Evolutionary conservation across 1,140 invertebrate species (phyloP), one percentile per base, ranked within the genome.

Genomic region (Lepidurus couesii): DNA sequence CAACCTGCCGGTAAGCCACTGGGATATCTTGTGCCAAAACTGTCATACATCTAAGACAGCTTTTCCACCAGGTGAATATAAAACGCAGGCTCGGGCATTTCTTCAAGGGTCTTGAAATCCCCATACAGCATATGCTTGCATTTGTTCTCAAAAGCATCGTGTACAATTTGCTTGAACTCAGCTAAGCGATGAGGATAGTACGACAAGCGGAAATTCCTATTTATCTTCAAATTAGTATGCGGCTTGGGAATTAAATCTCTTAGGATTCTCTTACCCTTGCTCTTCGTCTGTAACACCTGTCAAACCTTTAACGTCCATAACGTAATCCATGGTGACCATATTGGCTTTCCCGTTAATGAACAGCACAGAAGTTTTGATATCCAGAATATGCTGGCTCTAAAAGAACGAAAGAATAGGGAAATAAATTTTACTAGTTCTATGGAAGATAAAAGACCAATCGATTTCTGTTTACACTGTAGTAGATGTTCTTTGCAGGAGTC

Each of bases 1-100:
- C 53, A 13, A n/a, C 21, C 16, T 10, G 44, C 44, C 5, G 21
- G 13, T 7, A 65, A 21, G n/a, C 1, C 53, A 65, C 9, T 65
- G 8, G 53, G 53, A 16, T 16, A 65, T 65, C 16, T 1, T n/a
- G 53, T n/a, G 21, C 53, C 16, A 1, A 65, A n/a, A n/a, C 21
- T 13, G 21, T 21, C 8, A 1, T 13, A 65, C 1, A 16, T 77
- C 53, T 77, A 45, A 78, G 77, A 24, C 43, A 42, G 82, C 83
- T 94, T 95, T 85, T 93, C 88, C 77, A 95, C 87, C 9, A 94
- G 87, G 82, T 95, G 94, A 77, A 95, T 94, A 81, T 93, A 95
- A 84, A 94, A 95, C 44, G 89, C 92, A 1, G 93, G 93, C 81
- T 88, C 86, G 78, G 89, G 82, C 11, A 90, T 86, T 80, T 90